These are phyloP conservation scores for Amphiprion ocellaris DNA, from an alignment of 2,113 vertebrate genomes.

Conservation along the genomic window DNA sequence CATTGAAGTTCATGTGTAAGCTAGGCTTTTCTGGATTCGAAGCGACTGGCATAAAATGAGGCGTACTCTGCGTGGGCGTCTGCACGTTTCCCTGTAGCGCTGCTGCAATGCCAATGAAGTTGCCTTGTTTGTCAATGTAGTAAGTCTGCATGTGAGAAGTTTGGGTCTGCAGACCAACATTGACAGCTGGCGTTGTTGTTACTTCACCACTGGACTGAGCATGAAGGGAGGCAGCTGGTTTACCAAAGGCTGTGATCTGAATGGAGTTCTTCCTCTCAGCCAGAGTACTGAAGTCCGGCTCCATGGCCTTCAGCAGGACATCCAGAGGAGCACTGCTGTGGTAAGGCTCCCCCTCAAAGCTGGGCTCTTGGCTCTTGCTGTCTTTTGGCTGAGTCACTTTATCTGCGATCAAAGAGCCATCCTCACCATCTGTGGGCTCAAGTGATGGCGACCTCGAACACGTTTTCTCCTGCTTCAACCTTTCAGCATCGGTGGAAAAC, in stretches of 20 bases:
- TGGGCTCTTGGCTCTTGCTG: slow-evolving; percentile 80
- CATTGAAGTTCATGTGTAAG: slow-evolving; percentile 87
- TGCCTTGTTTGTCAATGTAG: slow-evolving; percentile 83
- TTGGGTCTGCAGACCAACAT: slow-evolving; percentile 78
- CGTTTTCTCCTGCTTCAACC: slow-evolving; percentile 75
- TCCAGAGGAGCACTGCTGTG: slow-evolving; percentile 91
- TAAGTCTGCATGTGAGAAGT: slow-evolving; percentile 83
- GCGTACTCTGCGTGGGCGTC: slow-evolving; percentile 73
- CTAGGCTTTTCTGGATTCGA: slow-evolving; percentile 85
- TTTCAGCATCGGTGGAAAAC: slow-evolving; percentile 75
- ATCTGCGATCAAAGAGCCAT: slow-evolving; percentile 54
- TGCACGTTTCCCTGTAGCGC: slow-evolving; percentile 80
- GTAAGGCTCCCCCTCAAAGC: slow-evolving; percentile 82
- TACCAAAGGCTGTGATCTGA: slow-evolving; percentile 83
- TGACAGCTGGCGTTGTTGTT: slow-evolving; percentile 77
- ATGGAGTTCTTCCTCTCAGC: slow-evolving; percentile 87
- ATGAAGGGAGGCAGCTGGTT: slow-evolving; percentile 79
- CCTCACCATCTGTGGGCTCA: slow-evolving; percentile 77
- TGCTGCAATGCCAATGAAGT: slow-evolving; percentile 81
- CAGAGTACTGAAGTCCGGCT: slow-evolving; percentile 95
- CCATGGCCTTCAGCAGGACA: slow-evolving; percentile 97
- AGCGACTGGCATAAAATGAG: slow-evolving; percentile 80
- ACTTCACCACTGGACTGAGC: slow-evolving; percentile 66
- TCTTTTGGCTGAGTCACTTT: slow-evolving; percentile 67
- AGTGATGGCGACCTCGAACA: slow-evolving; percentile 69